Evolutionary conservation across 2,888 invertebrate genomes (phyloP).

Genomic region (Drosophila siamana): DNA sequence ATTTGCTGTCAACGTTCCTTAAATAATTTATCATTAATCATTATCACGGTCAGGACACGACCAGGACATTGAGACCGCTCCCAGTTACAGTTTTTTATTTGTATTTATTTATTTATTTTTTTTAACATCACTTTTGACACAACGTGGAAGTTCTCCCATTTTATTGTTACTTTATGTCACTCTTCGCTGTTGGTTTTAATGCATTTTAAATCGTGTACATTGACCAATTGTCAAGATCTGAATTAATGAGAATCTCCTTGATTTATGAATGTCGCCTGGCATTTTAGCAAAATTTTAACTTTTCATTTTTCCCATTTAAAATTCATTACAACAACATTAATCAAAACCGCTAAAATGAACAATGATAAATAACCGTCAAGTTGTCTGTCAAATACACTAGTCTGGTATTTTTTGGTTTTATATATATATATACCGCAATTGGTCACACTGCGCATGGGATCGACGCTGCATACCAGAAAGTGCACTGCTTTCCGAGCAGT

Average conservation of each 20-base stretch:
- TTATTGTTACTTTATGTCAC: slow-evolving; percentile 24
- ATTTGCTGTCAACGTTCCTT: slow-evolving; percentile 67
- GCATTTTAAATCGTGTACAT: slow-evolving; percentile 74
- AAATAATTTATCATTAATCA: slow-evolving; percentile 78
- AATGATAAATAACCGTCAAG: background rate
- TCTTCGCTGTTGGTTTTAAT: slow-evolving; percentile 51
- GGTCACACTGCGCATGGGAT: slow-evolving; percentile 1
- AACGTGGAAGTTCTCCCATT: slow-evolving; percentile 16
- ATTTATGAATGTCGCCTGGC: slow-evolving; percentile 59
- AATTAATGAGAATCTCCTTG: slow-evolving; percentile 70
- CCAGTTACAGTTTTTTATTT: slow-evolving; percentile 10
- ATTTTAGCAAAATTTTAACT: slow-evolving; percentile 18
- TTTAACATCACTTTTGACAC: slow-evolving; percentile 32
- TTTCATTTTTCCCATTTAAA: slow-evolving; percentile 10
- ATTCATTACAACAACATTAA: slow-evolving; percentile 48
- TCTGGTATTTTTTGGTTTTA: background rate
- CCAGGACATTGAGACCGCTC: slow-evolving; percentile 32
- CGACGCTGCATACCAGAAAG: background rate
- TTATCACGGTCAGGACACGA: slow-evolving; percentile 59
- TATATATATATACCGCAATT: background rate
- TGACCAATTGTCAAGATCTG: slow-evolving; percentile 75
- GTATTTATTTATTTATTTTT: slow-evolving; percentile 19
- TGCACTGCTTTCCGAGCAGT: background rate
- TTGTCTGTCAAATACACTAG: background rate
- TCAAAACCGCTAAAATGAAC: slow-evolving; percentile 23